Evolutionary conservation across 2,888 invertebrate species (phyloP), one percentile per base, ranked within the genome.

Genomic region (Drosophila longiperda): DNA sequence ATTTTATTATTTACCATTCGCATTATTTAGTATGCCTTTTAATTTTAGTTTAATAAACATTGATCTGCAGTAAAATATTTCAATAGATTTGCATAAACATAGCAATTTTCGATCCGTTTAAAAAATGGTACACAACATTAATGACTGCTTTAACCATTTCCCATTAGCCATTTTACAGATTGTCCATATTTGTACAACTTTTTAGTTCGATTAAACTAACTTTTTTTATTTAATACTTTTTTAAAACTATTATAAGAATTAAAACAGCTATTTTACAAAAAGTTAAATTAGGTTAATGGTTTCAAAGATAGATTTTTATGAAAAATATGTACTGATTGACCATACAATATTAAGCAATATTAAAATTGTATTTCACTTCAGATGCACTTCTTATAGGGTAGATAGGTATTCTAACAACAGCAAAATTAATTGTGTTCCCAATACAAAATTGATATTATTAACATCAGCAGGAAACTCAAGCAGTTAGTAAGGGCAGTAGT

Each of bases 271-370:
- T 29, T 34, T 64, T 32, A 50, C 20, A 49, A 49, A 34, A 26
- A 8, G 42, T 64, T 65, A n/a, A 26, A 57, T 50, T 65, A 36
- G 20, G 54, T 75, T 40, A 32, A 75, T 66, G 71, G 75, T 75
- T 75, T 75, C 75, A 63, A 32, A 34, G 3, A 66, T 66, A 66
- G 48, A 36, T 71, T 63, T 62, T 53, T 36, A 15, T 32, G 2
- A 32, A 52, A 23, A n/a, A 53, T 15, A 23, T 9, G 29, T 29
- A 29, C 32, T 32, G 32, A 55, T 64, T 32, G 48, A 11, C 11
- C 58, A 54, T 36, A 50, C 61, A 61, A 34, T 50, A 32, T 58
- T 23, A 58, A 68, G 49, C 33, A 68, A 59, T 55, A 26, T 66
- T 33, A 9, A 23, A 66, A 36, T 38, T 50, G 15, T 45, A 45